Conservation (phyloP, 1,140 invertebrate genomes). For the Habropoda laboriosa region DNA sequence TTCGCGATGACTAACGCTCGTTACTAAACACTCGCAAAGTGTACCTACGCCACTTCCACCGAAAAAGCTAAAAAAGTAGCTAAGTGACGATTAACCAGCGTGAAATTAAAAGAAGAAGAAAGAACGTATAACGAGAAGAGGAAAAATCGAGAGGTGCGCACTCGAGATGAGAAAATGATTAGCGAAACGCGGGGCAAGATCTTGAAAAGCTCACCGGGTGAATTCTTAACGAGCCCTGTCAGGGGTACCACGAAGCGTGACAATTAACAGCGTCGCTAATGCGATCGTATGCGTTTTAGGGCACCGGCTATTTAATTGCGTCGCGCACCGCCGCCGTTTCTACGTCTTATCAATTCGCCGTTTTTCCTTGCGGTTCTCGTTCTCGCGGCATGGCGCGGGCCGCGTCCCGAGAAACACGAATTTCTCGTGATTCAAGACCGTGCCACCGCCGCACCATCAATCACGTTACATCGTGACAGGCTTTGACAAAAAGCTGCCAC, state of each 20-base stretch:
- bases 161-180: not conserved
- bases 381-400: conserved; percentile 24
- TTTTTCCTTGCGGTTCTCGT: conserved; percentile 49
- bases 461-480: conserved; percentile 67
- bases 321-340: not conserved
- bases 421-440: conserved; percentile 35
- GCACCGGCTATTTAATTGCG: conserved; percentile 51
- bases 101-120: not conserved
- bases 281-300: conserved; percentile 37
- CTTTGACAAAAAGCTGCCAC: conserved; percentile 72
- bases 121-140: not conserved
- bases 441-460: conserved; percentile 58
- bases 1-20: no score
- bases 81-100: no score
- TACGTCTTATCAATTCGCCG: conserved; percentile 60
- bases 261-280: conserved; percentile 58
- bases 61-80: no score
- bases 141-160: not conserved
- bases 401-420: conserved; percentile 42
- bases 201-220: not conserved
- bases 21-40: no score
- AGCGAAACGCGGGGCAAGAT: not conserved
- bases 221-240: conserved; percentile 15
- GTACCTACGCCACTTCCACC: no score
- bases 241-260: not conserved